Evolutionary conservation across 1,140 invertebrate species (phyloP).

Genomic region (Bathynomus jamesi): DNA sequence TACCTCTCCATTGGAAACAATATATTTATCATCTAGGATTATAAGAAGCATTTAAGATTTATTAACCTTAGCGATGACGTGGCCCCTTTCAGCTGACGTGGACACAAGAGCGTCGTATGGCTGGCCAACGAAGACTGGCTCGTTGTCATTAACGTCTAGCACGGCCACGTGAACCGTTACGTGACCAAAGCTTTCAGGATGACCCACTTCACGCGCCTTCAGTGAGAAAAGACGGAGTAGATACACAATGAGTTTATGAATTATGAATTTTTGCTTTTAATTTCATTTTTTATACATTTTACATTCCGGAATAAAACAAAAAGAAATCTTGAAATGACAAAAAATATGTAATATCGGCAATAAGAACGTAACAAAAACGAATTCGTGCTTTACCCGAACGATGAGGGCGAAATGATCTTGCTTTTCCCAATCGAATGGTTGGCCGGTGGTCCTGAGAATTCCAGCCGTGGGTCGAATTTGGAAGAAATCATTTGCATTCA

Average conservation of each 20-base stretch:
- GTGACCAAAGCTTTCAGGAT: constrained; percentile 16
- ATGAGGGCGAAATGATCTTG: constrained; percentile 57
- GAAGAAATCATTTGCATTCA: constrained; percentile 58
- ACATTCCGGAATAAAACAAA: background rate
- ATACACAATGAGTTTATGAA: no score
- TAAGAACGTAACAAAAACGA: no score
- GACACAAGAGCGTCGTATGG: constrained; percentile 78
- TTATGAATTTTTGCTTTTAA: no score
- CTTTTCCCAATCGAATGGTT: constrained; percentile 74
- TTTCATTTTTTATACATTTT: no score
- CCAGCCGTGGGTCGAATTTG: constrained; percentile 51
- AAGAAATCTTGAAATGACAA: no score
- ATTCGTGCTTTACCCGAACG: constrained; percentile 53
- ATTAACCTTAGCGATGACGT: constrained; percentile 54
- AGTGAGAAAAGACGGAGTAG: no score
- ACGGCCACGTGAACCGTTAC: constrained; percentile 64
- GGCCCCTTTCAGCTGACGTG: constrained; percentile 67
- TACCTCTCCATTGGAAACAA: background rate
- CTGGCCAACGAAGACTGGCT: constrained; percentile 68
- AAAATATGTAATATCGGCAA: no score
- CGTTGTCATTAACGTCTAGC: constrained; percentile 47
- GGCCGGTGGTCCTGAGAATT: constrained; percentile 67
- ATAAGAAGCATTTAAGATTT: no score
- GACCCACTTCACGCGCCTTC: constrained; percentile 21
- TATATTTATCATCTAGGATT: background rate